A percentile compares a stretch with the other conserved stretches of the same genome.
These are phyloP conservation scores for Augiades crinisus DNA, from an alignment of 2,888 invertebrate genomes.

Conservation along the genomic window DNA sequence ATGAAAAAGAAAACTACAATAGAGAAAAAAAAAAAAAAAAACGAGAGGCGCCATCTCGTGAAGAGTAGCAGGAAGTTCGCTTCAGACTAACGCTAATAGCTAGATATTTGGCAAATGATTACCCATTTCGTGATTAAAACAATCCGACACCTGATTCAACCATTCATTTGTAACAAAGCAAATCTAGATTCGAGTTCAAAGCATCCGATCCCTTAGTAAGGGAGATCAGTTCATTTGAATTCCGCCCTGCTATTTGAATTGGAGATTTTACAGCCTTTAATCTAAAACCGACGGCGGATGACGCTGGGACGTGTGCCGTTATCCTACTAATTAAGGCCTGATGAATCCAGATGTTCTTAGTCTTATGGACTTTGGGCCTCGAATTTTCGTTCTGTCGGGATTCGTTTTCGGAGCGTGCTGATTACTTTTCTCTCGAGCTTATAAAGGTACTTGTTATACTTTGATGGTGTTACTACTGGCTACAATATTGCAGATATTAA, in stretches of 20 bases:
- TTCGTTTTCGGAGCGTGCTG: neutral
- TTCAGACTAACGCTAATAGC: no score
- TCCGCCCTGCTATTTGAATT: slow-evolving; percentile 70
- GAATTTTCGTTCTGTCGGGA: neutral
- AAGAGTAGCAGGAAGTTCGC: no score
- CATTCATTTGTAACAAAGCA: no score
- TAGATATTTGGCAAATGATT: no score
- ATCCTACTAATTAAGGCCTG: slow-evolving; percentile 62
- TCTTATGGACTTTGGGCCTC: slow-evolving; percentile 11
- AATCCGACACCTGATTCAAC: no score
- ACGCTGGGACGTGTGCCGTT: slow-evolving; percentile 51
- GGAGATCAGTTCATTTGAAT: slow-evolving; percentile 57
- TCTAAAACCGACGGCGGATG: slow-evolving; percentile 63
- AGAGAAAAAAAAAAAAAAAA: no score
- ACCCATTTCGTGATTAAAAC: no score
- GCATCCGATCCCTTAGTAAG: slow-evolving; percentile 44
- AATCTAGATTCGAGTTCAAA: slow-evolving; percentile 6
- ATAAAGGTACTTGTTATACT: neutral
- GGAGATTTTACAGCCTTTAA: slow-evolving; percentile 73
- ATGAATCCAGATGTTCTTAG: slow-evolving; percentile 37
- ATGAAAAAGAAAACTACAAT: no score
- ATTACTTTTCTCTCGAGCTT: neutral
- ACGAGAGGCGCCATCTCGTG: no score
- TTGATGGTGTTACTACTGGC: neutral
- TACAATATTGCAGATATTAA: no score